Conservation (phyloP, 1,140 invertebrate genomes). For the Neodiprion pinetum region DNA sequence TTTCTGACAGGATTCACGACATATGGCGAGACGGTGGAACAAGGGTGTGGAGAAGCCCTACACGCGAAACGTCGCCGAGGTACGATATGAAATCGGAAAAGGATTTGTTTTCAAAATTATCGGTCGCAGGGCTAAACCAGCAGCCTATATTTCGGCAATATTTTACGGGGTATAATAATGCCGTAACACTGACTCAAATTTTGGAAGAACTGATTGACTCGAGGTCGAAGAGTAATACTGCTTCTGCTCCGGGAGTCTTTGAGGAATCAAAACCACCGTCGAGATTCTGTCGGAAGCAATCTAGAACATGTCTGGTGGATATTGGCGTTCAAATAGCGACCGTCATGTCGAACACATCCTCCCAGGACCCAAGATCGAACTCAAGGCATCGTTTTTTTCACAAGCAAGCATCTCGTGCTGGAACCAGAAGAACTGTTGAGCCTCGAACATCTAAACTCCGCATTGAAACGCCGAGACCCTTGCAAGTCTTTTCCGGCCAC, state of each 20-base stretch:
- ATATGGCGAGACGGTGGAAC: constrained; percentile 20
- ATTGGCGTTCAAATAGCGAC: neutral
- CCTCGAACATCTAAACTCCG: neutral
- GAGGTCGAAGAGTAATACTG: neutral
- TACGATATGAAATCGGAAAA: neutral
- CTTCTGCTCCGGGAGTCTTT: neutral
- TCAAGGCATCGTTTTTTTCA: neutral
- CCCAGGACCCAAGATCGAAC: neutral
- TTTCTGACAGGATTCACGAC: constrained; percentile 25
- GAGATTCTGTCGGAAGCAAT: neutral
- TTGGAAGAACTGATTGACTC: constrained; percentile 10
- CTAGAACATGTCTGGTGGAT: neutral
- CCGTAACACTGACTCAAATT: constrained; percentile 11
- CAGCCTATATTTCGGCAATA: neutral
- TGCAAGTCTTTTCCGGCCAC: constrained; percentile 1
- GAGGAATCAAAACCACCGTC: neutral
- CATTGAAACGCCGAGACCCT: neutral
- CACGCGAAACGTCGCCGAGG: neutral
- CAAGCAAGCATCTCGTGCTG: neutral
- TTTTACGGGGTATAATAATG: neutral
- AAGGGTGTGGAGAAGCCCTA: neutral
- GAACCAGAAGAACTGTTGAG: neutral
- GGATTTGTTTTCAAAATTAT: neutral
- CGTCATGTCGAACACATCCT: neutral
- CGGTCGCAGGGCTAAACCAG: neutral